Evolutionary conservation across 2,888 invertebrate species (phyloP).

Genomic region (Gibbula magus): DNA sequence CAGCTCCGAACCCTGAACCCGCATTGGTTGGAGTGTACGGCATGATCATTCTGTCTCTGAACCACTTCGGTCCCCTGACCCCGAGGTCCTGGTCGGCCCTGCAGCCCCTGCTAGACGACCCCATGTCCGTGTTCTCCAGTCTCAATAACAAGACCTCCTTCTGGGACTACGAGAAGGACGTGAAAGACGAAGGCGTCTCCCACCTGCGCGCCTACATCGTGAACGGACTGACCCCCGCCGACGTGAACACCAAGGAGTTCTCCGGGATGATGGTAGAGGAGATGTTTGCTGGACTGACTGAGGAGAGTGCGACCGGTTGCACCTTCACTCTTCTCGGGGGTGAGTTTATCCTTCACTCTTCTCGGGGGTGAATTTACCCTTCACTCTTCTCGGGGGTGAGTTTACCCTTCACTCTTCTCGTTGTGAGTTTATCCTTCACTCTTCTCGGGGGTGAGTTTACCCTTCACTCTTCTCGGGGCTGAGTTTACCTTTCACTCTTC

Average conservation of each 20-base stretch:
- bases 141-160: neutral
- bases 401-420: neutral
- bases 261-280: too few species aligned
- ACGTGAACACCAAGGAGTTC: too few species aligned
- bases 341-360: neutral
- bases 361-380: too few species aligned
- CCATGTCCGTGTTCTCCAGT: neutral
- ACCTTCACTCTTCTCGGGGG: too few species aligned
- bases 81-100: neutral
- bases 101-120: neutral
- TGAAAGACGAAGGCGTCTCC: neutral
- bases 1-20: neutral
- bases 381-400: too few species aligned
- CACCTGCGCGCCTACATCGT: too few species aligned
- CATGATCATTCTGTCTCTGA: neutral
- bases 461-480: too few species aligned
- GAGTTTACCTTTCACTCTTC: neutral
- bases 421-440: too few species aligned
- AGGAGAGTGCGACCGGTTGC: too few species aligned
- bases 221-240: too few species aligned
- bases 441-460: too few species aligned
- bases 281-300: too few species aligned
- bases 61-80: neutral
- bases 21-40: neutral
- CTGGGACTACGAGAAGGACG: constrained; percentile 11